Evolutionary conservation across 1,140 invertebrate genomes (phyloP).

Genomic region (Rhyzopertha dominica): DNA sequence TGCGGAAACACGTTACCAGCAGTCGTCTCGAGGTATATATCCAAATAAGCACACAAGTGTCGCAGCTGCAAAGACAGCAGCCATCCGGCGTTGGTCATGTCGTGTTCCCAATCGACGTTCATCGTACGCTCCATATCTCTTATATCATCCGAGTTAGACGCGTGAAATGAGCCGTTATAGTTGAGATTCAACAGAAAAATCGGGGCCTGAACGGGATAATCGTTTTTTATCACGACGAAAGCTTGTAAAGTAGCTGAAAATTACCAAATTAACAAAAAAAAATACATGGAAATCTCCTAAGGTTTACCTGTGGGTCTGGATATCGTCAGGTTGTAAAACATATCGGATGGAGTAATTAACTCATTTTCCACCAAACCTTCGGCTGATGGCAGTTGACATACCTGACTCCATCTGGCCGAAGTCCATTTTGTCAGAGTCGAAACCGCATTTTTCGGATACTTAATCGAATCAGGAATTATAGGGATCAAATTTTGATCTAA

Average conservation of each 20-base stretch:
- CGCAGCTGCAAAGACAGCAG: slow-evolving; percentile 72
- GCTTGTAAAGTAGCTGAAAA: slow-evolving; percentile 65
- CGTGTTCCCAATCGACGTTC: slow-evolving; percentile 56
- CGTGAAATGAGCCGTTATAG: slow-evolving; percentile 65
- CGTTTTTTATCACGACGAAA: slow-evolving; percentile 69
- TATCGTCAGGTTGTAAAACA: slow-evolving; percentile 66
- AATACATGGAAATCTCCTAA: slow-evolving; percentile 2
- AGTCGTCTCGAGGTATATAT: slow-evolving; percentile 79
- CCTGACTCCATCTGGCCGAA: slow-evolving; percentile 60
- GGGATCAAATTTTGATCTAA: slow-evolving; percentile 38
- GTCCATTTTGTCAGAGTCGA: slow-evolving; percentile 64
- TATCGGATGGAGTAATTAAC: slow-evolving; percentile 55
- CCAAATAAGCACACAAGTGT: slow-evolving; percentile 75
- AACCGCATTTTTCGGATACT: slow-evolving; percentile 50
- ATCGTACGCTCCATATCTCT: slow-evolving; percentile 70
- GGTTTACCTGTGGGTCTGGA: slow-evolving; percentile 59
- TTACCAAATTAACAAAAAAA: neutral
- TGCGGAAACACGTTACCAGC: slow-evolving; percentile 63
- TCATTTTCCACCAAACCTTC: slow-evolving; percentile 51
- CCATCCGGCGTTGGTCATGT: slow-evolving; percentile 41
- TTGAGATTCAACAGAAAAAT: slow-evolving; percentile 67
- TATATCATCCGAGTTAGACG: slow-evolving; percentile 61
- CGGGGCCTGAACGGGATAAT: slow-evolving; percentile 75
- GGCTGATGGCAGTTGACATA: slow-evolving; percentile 52
- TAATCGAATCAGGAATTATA: slow-evolving; percentile 27